Evolutionary conservation across 2,113 vertebrate genomes (phyloP).

Genomic region (Xiphias gladius): DNA sequence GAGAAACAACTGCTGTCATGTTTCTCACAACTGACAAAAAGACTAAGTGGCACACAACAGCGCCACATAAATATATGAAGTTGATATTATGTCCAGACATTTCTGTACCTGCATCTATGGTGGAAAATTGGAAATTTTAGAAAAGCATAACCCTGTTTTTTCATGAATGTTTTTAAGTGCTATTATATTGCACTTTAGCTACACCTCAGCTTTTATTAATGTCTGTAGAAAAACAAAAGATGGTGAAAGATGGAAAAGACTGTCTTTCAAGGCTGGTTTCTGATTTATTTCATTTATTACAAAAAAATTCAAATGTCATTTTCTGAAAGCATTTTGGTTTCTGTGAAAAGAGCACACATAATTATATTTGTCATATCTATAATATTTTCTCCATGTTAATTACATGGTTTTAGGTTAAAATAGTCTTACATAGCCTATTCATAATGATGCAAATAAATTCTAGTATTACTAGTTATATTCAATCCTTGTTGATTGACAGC

Average conservation of each 20-base stretch:
- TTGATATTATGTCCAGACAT: not conserved
- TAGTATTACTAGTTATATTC: not conserved
- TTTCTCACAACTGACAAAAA: constrained; percentile 77
- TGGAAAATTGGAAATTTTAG: not conserved
- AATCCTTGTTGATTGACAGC: too few species aligned
- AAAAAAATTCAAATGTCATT: not conserved
- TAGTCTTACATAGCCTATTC: not conserved
- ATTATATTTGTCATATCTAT: not conserved
- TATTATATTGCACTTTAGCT: not conserved
- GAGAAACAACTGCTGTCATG: constrained; percentile 71
- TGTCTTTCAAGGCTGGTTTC: not conserved
- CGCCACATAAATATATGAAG: constrained; percentile 5
- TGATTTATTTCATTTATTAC: not conserved
- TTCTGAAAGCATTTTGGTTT: constrained; percentile 10
- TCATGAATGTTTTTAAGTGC: not conserved
- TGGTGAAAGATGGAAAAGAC: not conserved
- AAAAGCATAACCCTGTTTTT: not conserved
- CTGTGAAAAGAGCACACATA: not conserved
- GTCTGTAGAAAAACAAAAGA: not conserved
- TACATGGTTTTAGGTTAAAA: not conserved
- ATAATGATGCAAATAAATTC: not conserved
- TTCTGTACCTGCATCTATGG: not conserved
- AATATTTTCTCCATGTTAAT: not conserved
- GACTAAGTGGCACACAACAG: constrained; percentile 25
- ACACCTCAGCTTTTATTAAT: constrained; percentile 13